Base-by-base conservation (phyloP, 2,888 invertebrate species). In the Nomada ferruginata region DNA sequence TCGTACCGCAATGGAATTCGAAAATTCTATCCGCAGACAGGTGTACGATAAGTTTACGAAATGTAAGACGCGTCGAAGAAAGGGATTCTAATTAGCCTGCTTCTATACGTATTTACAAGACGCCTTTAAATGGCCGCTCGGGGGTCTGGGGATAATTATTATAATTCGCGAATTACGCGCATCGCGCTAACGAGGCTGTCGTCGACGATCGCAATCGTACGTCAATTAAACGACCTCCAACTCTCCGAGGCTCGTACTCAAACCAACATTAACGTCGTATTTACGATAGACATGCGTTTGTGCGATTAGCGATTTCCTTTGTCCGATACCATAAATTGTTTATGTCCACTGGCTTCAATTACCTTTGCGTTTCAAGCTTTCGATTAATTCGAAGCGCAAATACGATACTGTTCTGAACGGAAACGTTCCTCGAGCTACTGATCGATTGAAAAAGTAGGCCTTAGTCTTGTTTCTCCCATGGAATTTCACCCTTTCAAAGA, bases 111-210 rank as follows among this genome's bases (percentile, higher is more conserved):
- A 88, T 88, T 85, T 88, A 88, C 88, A 88, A 76, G 79, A 73
- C 81, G 82, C 66, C 79, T 81, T 80, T 79, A 70, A 82, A 86
- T 64, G 75, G 69, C 50, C 75, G 66, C 57, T 63, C 53, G 65
- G 47, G 75, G 26, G 53, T 69, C 69, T 63, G 60, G 61, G 66
- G 72, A 73, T 72, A 76, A 82, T 82, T 68, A 73, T 78, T 61
- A 76, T 78, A 77, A 72, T 52, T 60, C 65, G 74, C 70, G 68
- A 59, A 53, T 85, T 84, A 85, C 79, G 87, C 84, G 80, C 87
- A 85, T 89, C 87, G 87, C 89, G 86, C 86, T 88, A 85, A 88
- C 85, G 83, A 88, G 79, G 78, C 77, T 83, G 65, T 85, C 83
- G 80, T 82, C 80, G 79, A 80, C 84, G 80, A 84, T 86, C 76